Conservation (phyloP, 2,888 invertebrate genomes). For the Podotricha telesiphe region DNA sequence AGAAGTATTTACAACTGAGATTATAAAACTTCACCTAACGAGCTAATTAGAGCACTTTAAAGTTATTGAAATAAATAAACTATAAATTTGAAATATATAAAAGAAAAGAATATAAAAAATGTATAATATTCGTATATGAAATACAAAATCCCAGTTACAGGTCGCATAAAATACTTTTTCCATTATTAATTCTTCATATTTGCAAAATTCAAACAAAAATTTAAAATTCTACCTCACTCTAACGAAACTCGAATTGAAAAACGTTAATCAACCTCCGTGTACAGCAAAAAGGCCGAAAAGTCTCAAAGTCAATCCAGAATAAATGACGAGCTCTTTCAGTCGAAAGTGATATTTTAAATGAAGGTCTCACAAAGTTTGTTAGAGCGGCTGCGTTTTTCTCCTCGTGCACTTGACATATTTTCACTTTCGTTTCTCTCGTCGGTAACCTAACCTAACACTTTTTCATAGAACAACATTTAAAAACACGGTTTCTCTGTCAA, state of each 20-base stretch:
- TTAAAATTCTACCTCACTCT: neutral
- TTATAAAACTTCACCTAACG: no score
- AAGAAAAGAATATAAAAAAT: neutral
- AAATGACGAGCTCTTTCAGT: slow-evolving; percentile 31
- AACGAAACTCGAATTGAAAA: slow-evolving; percentile 9
- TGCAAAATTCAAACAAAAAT: neutral
- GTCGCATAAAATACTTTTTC: neutral
- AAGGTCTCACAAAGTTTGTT: slow-evolving; percentile 34
- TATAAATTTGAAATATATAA: neutral
- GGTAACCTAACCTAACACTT: slow-evolving; percentile 49
- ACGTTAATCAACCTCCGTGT: slow-evolving; percentile 6
- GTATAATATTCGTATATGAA: neutral
- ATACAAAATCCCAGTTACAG: neutral
- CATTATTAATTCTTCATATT: slow-evolving; percentile 3
- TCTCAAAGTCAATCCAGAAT: slow-evolving; percentile 27
- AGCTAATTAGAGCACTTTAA: neutral
- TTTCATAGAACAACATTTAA: slow-evolving; percentile 50
- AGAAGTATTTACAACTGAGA: no score
- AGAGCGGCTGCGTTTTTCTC: slow-evolving; percentile 45
- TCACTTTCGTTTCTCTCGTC: slow-evolving; percentile 62
- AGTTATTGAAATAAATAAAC: neutral
- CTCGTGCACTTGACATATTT: slow-evolving; percentile 73
- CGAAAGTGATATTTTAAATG: slow-evolving; percentile 41
- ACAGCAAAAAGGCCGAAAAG: slow-evolving; percentile 19
- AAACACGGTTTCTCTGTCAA: slow-evolving; percentile 49